phyloP scores from a whole-genome alignment of 2,888 invertebrate genomes.

The Ctena decussata region DNA sequence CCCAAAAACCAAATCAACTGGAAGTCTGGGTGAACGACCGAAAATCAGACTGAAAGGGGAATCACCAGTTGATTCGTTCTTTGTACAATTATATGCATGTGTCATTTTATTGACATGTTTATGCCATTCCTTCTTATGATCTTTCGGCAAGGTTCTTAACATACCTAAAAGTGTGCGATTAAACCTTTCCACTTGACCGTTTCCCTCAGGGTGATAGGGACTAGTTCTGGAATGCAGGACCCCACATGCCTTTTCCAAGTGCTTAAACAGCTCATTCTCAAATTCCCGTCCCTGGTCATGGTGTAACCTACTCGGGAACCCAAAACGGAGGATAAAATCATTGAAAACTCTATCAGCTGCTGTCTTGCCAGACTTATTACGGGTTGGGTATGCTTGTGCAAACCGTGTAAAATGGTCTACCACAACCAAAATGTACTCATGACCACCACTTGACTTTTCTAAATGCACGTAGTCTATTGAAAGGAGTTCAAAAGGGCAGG shows the following conservation, averaged over 20 bases:
- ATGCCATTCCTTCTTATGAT: slow-evolving; percentile 37
- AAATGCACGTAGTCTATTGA: slow-evolving; percentile 41
- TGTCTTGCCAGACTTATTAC: slow-evolving; percentile 38
- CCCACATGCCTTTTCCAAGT: background rate
- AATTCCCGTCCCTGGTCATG: slow-evolving; percentile 43
- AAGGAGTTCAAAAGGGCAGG: slow-evolving; percentile 36
- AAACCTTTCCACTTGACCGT: no score
- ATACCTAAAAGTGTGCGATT: slow-evolving; percentile 34
- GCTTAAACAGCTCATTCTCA: slow-evolving; percentile 22
- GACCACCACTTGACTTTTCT: slow-evolving; percentile 29
- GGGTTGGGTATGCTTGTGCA: slow-evolving; percentile 28
- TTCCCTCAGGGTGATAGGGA: slow-evolving; percentile 40
- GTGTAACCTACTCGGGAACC: slow-evolving; percentile 20
- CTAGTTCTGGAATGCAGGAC: slow-evolving; percentile 31
- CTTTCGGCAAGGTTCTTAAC: slow-evolving; percentile 29
- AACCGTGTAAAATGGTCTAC: slow-evolving; percentile 39
- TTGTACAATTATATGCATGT: slow-evolving; percentile 41
- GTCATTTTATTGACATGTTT: slow-evolving; percentile 25
- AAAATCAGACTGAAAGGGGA: slow-evolving; percentile 23
- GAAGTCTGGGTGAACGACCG: slow-evolving; percentile 21
- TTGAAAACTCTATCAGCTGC: slow-evolving; percentile 31
- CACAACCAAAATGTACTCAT: slow-evolving; percentile 31
- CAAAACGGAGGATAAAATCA: slow-evolving; percentile 28
- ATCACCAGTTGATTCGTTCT: slow-evolving; percentile 19
- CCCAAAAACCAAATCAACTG: slow-evolving; percentile 31